Evolutionary conservation across 2,888 invertebrate genomes (phyloP).

Genomic region (Andrena haemorrhoa): DNA sequence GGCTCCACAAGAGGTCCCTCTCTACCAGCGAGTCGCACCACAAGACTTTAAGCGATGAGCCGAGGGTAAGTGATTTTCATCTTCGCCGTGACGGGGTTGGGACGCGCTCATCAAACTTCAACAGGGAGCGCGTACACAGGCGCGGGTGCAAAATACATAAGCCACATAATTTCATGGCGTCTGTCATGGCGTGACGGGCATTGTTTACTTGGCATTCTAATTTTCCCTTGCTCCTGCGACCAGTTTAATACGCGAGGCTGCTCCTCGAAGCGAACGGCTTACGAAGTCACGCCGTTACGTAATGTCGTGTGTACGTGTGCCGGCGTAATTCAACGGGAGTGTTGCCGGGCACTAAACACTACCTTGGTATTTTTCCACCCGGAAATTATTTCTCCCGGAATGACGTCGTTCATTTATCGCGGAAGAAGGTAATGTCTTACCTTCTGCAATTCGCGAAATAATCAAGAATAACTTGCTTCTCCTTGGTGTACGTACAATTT

Average conservation of each 20-base stretch:
- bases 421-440: no score
- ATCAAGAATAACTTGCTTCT: no score
- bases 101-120: slow-evolving; percentile 36
- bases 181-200: slow-evolving; percentile 33
- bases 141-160: slow-evolving; percentile 36
- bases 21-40: slow-evolving; percentile 92
- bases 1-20: slow-evolving; percentile 93
- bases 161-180: slow-evolving; percentile 40
- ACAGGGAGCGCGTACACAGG: slow-evolving; percentile 2
- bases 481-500: no score
- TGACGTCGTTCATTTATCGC: slow-evolving; percentile 3
- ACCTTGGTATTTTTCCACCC: slow-evolving; percentile 16
- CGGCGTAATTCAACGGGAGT: slow-evolving; percentile 18
- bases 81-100: slow-evolving; percentile 81
- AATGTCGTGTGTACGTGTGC: slow-evolving; percentile 22
- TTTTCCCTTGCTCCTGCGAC: slow-evolving; percentile 32
- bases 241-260: slow-evolving; percentile 2
- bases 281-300: slow-evolving; percentile 33
- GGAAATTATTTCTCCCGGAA: slow-evolving; percentile 8
- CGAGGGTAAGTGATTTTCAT: slow-evolving; percentile 87
- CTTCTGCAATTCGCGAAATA: no score
- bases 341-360: slow-evolving; percentile 29
- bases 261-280: slow-evolving; percentile 3
- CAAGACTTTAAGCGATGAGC: slow-evolving; percentile 91
- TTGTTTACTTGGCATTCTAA: slow-evolving; percentile 44